Percentiles rank a stretch among this genome's conserved stretches.
Conservation (phyloP, 2,113 vertebrate genomes). For the Saccopteryx bilineata region DNA sequence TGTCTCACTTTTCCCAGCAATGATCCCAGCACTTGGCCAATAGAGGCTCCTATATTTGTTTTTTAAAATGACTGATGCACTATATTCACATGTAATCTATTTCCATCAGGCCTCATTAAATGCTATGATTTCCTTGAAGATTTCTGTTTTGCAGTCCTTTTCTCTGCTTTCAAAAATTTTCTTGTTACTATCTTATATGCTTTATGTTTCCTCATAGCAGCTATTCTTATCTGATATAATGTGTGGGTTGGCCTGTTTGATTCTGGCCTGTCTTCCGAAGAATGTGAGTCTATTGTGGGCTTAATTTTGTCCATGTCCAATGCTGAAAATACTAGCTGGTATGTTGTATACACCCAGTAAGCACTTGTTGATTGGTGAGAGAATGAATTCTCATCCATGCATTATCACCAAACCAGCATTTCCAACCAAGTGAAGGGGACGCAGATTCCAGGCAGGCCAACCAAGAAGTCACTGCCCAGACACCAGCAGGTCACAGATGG, state of each 20-base stretch:
- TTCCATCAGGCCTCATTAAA: neutral
- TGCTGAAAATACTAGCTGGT: neutral
- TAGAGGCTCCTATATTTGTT: neutral
- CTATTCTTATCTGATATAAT: neutral
- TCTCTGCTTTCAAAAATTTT: constrained; percentile 3
- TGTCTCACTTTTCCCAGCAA: neutral
- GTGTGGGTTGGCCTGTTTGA: neutral
- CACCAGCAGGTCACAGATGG: neutral
- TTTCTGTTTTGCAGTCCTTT: constrained; percentile 31
- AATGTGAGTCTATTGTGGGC: neutral
- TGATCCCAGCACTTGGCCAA: neutral
- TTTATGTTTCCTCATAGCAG: neutral
- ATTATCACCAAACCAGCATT: neutral
- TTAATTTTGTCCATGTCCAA: neutral
- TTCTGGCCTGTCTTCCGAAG: neutral
- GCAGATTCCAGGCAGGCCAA: neutral
- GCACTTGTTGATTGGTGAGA: neutral
- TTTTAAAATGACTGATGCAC: neutral
- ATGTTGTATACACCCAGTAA: neutral
- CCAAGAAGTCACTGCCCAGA: neutral
- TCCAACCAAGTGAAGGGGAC: neutral
- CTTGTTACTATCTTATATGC: neutral
- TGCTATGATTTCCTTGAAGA: neutral
- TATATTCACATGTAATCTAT: neutral
- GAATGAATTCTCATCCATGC: neutral